Base-by-base conservation (phyloP, 2,797 vertebrate species). In the Spondyliosoma cantharus region DNA sequence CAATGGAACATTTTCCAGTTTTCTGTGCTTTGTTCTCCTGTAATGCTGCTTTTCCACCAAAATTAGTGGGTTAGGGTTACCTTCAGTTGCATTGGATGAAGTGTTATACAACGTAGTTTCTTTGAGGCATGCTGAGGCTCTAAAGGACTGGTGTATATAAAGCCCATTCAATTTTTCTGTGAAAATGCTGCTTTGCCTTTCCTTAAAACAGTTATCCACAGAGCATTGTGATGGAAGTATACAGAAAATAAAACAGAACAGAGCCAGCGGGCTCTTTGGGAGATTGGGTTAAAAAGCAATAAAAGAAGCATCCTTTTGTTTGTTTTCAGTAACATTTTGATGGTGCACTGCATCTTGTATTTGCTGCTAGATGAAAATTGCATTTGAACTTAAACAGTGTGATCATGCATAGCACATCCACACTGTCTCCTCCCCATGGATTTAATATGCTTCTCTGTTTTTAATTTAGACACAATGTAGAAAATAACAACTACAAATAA, bases 181-280 rank as follows among this genome's bases (percentile, higher is more conserved):
- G 45, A 29, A 32, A 56, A 61, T 19, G 27, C 42, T 14, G 7
- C 58, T 5, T 32, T n/a, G 13, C 19, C 27, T 43, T 43, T 27
- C 5, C 17, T 61, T 20, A 32, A 78, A 72, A 66, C 60, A 29
- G 45, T 50, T 27, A 50, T 45, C 45, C 16, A 19, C 16, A 59
- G 11, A 32, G 53, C 19, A 14, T 22, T 25, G 17, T 19, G 45
- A 58, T 24, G 19, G 8, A 48, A 45, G 5, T 17, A 52, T 12
- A 19, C 48, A 71, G 29, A 27, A 25, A 42, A 27, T 49, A 42
- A 58, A 2, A 32, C 2, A 53, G 25, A 70, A 37, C 5, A 12
- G 5, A 61, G 58, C 58, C 9, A 24, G 25, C 42, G 5, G 15
- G 8, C 19, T 27, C 32, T 32, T 32, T 32, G 32, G 22, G 54